phyloP scores from a whole-genome alignment of 2,113 vertebrate genomes.

The Nerophis lumbriciformis region DNA sequence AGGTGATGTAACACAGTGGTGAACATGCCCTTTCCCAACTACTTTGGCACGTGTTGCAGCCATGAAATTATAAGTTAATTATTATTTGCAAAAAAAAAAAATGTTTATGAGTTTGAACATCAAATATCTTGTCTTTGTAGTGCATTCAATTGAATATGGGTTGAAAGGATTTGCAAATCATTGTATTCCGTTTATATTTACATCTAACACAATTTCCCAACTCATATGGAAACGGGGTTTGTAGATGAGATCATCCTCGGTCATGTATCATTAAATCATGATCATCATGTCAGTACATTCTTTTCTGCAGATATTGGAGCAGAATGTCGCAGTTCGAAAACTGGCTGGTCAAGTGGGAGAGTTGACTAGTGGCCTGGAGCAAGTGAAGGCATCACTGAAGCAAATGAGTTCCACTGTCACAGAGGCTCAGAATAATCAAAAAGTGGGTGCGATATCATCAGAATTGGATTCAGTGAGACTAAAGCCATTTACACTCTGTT shows the following conservation, averaged over 20 bases:
- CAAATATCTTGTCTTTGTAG: too few relatives aligned
- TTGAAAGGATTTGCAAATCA: too few relatives aligned
- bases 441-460: slow-evolving; percentile 39
- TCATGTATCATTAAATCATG: not conserved
- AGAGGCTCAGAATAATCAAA: slow-evolving; percentile 80
- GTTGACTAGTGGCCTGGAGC: slow-evolving; percentile 71
- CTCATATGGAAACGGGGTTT: too few relatives aligned
- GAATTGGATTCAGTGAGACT: not conserved
- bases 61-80: too few relatives aligned
- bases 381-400: slow-evolving; percentile 76
- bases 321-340: slow-evolving; percentile 60
- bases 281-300: slow-evolving; percentile 1
- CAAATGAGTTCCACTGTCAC: slow-evolving; percentile 74
- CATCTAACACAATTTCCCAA: too few relatives aligned
- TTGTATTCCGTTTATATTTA: too few relatives aligned
- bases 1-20: too few relatives aligned
- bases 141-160: too few relatives aligned
- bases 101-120: too few relatives aligned
- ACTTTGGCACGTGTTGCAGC: too few relatives aligned
- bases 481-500: not conserved
- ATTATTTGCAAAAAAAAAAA: too few relatives aligned
- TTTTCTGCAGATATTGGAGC: slow-evolving; percentile 68
- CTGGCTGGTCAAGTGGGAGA: slow-evolving; percentile 72
- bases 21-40: too few relatives aligned
- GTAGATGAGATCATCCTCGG: not conserved